phyloP scores from a whole-genome alignment of 2,113 vertebrate species.

The Synodontis membranacea region DNA sequence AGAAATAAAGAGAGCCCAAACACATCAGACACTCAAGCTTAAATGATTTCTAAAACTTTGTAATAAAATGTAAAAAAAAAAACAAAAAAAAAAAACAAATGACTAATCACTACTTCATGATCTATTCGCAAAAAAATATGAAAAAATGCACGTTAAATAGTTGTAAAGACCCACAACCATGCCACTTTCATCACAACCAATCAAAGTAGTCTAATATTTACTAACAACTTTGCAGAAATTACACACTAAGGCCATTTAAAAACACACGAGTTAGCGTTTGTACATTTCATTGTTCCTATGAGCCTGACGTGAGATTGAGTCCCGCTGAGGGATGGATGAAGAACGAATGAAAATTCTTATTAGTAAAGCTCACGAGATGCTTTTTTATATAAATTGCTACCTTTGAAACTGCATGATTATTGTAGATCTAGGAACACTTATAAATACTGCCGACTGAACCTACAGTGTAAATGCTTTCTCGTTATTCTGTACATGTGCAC shows the following conservation, averaged over 20 bases:
- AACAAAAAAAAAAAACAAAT: too few species aligned
- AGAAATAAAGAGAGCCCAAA: background rate
- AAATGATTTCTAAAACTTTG: background rate
- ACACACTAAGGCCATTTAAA: too few species aligned
- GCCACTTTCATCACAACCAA: background rate
- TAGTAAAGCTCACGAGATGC: background rate
- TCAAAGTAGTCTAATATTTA: background rate
- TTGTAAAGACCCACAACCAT: background rate
- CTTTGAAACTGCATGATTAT: background rate
- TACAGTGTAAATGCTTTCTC: background rate
- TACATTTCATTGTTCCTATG: background rate
- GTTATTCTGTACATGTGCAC: background rate
- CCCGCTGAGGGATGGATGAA: background rate
- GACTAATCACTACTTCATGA: background rate
- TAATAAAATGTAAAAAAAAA: too few species aligned
- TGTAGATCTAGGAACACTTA: background rate
- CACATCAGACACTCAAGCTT: background rate
- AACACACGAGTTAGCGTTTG: background rate
- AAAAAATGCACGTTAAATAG: background rate
- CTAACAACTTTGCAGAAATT: too few species aligned
- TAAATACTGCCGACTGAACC: background rate
- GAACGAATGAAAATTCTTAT: background rate
- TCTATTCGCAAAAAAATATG: background rate
- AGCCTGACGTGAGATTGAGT: background rate
- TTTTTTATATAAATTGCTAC: background rate